Percentiles rank a stretch among this genome's conserved stretches.
phyloP scores from a whole-genome alignment of 1,140 invertebrate genomes.

The Dendroctonus valens region DNA sequence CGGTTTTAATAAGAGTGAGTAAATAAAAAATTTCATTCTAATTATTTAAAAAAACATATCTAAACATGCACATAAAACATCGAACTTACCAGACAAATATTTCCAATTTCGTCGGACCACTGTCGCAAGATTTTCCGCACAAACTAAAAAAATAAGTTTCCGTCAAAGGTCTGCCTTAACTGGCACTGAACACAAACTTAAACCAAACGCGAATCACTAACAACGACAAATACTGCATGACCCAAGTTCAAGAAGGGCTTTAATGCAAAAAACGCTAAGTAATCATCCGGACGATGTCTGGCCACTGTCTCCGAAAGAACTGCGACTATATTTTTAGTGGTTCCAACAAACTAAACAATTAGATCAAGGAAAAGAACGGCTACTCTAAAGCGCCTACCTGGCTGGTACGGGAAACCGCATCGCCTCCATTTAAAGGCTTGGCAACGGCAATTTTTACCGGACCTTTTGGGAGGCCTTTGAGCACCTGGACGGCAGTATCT shows the following conservation, averaged over 20 bases:
- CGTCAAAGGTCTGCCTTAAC: conserved; percentile 29
- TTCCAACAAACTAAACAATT: not conserved
- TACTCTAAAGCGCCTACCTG: conserved; percentile 54
- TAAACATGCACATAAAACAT: conserved; percentile 19
- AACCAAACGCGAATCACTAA: not conserved
- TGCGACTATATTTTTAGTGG: too few relatives aligned
- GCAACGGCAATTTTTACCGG: conserved; percentile 79
- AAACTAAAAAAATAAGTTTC: conserved; percentile 46
- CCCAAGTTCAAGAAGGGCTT: too few relatives aligned
- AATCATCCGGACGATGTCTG: too few relatives aligned
- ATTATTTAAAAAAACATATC: too few relatives aligned
- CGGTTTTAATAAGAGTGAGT: too few relatives aligned
- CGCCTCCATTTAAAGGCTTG: conserved; percentile 78
- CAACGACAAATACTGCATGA: too few relatives aligned
- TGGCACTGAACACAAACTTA: conserved; percentile 14
- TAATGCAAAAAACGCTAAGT: not conserved
- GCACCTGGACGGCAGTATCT: conserved; percentile 77
- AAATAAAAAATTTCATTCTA: too few relatives aligned
- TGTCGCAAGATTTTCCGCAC: conserved; percentile 45
- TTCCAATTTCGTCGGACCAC: conserved; percentile 43
- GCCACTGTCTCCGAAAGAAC: too few relatives aligned
- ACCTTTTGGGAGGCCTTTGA: conserved; percentile 76
- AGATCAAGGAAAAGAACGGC: conserved; percentile 8
- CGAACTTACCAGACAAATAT: conserved; percentile 42
- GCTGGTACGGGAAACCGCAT: conserved; percentile 55